phyloP scores from a whole-genome alignment of 2,888 invertebrate species.

The Dusona sp. region DNA sequence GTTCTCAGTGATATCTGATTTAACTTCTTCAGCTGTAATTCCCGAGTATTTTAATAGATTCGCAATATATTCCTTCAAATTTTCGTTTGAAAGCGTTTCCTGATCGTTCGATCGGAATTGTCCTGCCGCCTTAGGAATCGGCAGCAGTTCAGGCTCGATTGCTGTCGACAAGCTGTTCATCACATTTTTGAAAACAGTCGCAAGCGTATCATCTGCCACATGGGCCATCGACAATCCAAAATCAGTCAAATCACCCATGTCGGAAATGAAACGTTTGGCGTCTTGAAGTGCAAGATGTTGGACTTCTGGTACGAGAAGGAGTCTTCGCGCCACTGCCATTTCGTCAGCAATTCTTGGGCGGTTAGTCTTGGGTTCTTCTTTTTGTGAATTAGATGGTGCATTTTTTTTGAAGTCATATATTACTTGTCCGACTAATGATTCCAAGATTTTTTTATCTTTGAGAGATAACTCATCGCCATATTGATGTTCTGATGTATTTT shows the following conservation, averaged over 20 bases:
- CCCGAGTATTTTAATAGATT: constrained; percentile 57
- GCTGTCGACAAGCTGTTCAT: constrained; percentile 1
- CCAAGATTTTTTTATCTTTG: constrained; percentile 42
- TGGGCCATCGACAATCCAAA: background rate
- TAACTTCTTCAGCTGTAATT: constrained; percentile 67
- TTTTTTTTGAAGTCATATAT: constrained; percentile 75
- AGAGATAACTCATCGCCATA: background rate
- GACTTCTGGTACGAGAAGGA: constrained; percentile 74
- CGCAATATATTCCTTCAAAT: background rate
- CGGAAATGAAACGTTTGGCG: constrained; percentile 69
- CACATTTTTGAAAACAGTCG: constrained; percentile 47
- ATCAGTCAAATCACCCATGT: constrained; percentile 35
- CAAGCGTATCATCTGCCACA: background rate
- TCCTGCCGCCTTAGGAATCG: background rate
- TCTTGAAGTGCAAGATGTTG: constrained; percentile 72
- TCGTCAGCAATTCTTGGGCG: constrained; percentile 47
- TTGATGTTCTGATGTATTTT: background rate
- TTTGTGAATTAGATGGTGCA: constrained; percentile 33
- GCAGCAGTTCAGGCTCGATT: constrained; percentile 2
- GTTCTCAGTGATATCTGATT: constrained; percentile 71
- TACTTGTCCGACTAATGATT: constrained; percentile 72
- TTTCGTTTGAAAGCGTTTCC: background rate
- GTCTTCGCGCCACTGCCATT: constrained; percentile 72
- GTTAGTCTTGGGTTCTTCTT: constrained; percentile 13
- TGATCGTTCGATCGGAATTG: background rate